Percentiles rank a stretch among this genome's conserved stretches.
phyloP scores from a whole-genome alignment of 2,113 vertebrate species.

The Astur gentilis region DNA sequence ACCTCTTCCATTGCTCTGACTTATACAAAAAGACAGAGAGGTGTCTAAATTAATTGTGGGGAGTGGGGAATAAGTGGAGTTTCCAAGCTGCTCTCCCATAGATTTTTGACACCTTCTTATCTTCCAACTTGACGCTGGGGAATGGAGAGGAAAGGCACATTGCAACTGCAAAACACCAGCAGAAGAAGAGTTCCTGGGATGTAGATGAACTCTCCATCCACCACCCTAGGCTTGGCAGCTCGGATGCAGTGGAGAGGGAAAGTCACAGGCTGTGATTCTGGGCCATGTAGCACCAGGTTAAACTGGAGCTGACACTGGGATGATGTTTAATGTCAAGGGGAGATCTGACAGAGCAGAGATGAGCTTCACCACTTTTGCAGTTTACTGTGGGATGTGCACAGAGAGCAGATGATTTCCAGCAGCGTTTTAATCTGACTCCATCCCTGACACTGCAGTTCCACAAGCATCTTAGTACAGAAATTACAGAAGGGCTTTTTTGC shows the following conservation, averaged over 20 bases:
- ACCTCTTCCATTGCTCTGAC: background rate
- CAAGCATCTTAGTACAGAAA: background rate
- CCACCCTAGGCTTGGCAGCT: background rate
- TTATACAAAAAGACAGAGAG: background rate
- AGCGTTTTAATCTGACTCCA: rapidly evolving
- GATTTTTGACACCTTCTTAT: background rate
- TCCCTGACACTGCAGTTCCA: background rate
- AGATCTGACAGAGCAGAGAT: background rate
- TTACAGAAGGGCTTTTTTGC: background rate
- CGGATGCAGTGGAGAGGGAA: background rate
- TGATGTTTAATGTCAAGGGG: background rate
- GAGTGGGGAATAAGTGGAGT: background rate
- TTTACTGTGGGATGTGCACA: background rate
- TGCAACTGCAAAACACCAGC: background rate
- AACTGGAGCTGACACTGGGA: background rate
- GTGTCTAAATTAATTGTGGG: background rate
- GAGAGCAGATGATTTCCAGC: background rate
- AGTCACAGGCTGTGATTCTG: background rate
- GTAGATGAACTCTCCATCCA: background rate
- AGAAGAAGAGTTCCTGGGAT: background rate
- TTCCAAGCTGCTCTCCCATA: background rate
- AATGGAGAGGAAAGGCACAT: background rate
- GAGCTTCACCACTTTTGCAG: background rate
- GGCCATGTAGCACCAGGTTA: rapidly evolving
- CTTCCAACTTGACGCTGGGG: background rate